phyloP scores from a whole-genome alignment of 2,797 vertebrate genomes.

The Coranthus polyacanthus region DNA sequence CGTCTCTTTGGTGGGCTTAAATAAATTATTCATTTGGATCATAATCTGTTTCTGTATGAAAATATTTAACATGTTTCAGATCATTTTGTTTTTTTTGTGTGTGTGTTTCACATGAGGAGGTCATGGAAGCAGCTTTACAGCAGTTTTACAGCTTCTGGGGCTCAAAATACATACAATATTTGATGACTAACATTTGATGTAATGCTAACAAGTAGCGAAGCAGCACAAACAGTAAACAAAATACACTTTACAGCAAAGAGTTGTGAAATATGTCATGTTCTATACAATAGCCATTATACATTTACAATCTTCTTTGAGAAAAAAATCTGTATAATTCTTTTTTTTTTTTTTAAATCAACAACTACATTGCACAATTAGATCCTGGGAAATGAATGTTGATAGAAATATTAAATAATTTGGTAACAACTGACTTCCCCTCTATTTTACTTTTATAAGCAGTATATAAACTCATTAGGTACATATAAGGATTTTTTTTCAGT shows the following conservation, averaged over 20 bases:
- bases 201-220: slow-evolving; percentile 5
- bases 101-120: slow-evolving; percentile 11
- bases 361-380: background rate
- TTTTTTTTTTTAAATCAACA: slow-evolving; percentile 9
- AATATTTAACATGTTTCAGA: slow-evolving; percentile 29
- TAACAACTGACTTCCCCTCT: too few species aligned
- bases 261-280: slow-evolving; percentile 19
- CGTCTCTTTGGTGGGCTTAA: slow-evolving; percentile 74
- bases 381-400: background rate
- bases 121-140: background rate
- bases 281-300: slow-evolving; percentile 33
- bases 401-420: background rate
- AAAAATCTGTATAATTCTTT: slow-evolving; percentile 2
- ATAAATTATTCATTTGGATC: slow-evolving; percentile 18
- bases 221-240: slow-evolving; percentile 25
- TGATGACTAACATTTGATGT: slow-evolving; percentile 19
- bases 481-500: too few species aligned
- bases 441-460: background rate
- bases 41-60: slow-evolving; percentile 30
- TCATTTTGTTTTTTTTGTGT: slow-evolving; percentile 4
- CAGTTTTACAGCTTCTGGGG: slow-evolving; percentile 4
- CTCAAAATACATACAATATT: slow-evolving; percentile 37
- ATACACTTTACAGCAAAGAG: slow-evolving; percentile 30
- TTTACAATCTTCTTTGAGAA: slow-evolving; percentile 6
- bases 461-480: too few species aligned